Conservation (phyloP, 2,888 invertebrate genomes). For the Siphonodentalium dalli region DNA sequence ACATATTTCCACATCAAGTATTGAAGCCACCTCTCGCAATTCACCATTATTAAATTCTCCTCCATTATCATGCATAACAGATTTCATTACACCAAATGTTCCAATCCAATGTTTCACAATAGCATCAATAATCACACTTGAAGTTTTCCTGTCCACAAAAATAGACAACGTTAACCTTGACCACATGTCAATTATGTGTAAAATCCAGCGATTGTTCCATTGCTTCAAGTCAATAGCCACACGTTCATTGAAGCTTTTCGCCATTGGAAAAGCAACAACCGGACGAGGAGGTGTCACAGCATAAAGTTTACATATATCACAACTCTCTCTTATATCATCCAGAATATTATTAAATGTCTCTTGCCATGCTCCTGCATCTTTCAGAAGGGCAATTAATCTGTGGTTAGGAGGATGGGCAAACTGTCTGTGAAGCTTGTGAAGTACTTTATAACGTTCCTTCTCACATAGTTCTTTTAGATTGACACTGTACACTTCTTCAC, state of each 20-base stretch:
- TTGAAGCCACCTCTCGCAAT: conserved; percentile 1
- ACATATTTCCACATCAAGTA: conserved; percentile 5
- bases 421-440: conserved; percentile 8
- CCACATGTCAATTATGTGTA: conserved; percentile 13
- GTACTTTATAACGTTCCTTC: background rate
- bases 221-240: conserved; percentile 11
- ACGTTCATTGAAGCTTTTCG: no score
- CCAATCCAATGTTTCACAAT: background rate
- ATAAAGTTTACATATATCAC: conserved; percentile 15
- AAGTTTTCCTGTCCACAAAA: conserved; percentile 1
- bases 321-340: conserved; percentile 3
- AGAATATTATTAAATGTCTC: background rate
- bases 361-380: conserved; percentile 19
- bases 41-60: no score
- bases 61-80: background rate
- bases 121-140: background rate
- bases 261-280: conserved; percentile 17
- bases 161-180: conserved; percentile 1
- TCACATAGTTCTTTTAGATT: background rate
- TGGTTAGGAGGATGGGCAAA: conserved; percentile 18
- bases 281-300: conserved; percentile 12
- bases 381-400: conserved; percentile 11
- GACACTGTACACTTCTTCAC: background rate
- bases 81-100: background rate
- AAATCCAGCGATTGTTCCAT: conserved; percentile 1